Base-by-base conservation (phyloP, 2,888 invertebrate genomes). In the Cenopis cana region DNA sequence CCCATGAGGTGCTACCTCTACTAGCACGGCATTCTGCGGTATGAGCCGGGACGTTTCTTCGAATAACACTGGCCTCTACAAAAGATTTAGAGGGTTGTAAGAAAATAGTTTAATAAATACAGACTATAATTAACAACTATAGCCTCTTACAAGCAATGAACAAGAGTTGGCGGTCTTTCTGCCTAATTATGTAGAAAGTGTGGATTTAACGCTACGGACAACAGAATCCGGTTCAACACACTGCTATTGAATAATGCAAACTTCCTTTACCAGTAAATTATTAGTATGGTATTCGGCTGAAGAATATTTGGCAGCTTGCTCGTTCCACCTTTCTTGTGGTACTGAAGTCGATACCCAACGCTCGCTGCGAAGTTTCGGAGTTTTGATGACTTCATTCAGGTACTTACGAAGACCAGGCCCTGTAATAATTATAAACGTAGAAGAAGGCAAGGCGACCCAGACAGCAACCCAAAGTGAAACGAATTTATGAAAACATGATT, bases 311-410 rank as follows among this genome's bases (percentile, higher is more conserved):
- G 83, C 82, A 0, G 65, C 49, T 9, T 80, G 77, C 46, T 82
- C 80, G 8, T 77, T 60, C 97, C 97, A 97, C 55, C 95, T 89
- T 0, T 86, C 86, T 72, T 88, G 84, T 0, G 97, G 96, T 3
- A 98, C 95, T 1, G 98, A 98, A 0, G 97, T 96, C 65, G 98
- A 97, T 3, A 98, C 85, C 98, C 98, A 98, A 68, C 95, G 95
- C 0, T 90, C 77, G 2, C 96, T 96, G 33, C 98, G 94, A 0
- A 89, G 85, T 78, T 95, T 96, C 0, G 96, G 95, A 0, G 93
- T 79, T 0, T 94, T 94, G 20, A 96, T 96, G 0, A 95, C 94
- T 78, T 95, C 88, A 8, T 91, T 94, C 64, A 97, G 84, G 73
- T 95, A 94, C 57, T 94, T 88, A 3, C 95, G 80, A 17, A 97